A percentile compares a stretch with the other conserved stretches of the same genome.
Evolutionary conservation across 1,140 invertebrate genomes (phyloP).

Genomic region (Camponotus vicinus): DNA sequence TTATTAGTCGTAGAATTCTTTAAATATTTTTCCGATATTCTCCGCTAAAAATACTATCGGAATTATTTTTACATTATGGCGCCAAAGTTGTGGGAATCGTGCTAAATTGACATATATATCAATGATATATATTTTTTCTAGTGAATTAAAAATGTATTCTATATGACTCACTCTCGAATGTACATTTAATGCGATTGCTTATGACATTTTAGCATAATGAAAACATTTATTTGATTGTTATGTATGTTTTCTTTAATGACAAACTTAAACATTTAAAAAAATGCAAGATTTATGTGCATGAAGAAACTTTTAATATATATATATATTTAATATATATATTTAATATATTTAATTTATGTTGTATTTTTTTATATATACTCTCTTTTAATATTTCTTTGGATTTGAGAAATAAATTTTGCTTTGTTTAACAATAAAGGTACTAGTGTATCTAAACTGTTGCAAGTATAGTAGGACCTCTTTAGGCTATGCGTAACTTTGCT

Average conservation of each 20-base stretch:
- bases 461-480: not conserved
- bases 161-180: slow-evolving; percentile 27
- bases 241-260: slow-evolving; percentile 43
- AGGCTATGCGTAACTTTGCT: no score
- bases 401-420: slow-evolving; percentile 38
- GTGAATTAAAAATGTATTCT: slow-evolving; percentile 24
- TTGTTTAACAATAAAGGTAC: not conserved
- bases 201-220: slow-evolving; percentile 29
- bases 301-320: slow-evolving; percentile 26
- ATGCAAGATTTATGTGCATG: slow-evolving; percentile 27
- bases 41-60: no score
- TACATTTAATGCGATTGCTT: slow-evolving; percentile 17
- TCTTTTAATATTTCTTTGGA: slow-evolving; percentile 26
- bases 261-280: slow-evolving; percentile 12
- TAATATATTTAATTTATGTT: slow-evolving; percentile 53
- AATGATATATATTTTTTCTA: slow-evolving; percentile 34
- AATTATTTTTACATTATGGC: no score
- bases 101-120: slow-evolving; percentile 14
- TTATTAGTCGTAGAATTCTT: no score
- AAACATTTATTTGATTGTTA: slow-evolving; percentile 31
- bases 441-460: slow-evolving; percentile 11
- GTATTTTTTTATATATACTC: slow-evolving; percentile 20
- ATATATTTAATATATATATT: slow-evolving; percentile 41
- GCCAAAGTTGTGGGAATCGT: no score
- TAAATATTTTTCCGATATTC: no score